These are phyloP conservation scores for Lycodopsis pacificus DNA, from an alignment of 2,797 vertebrate species.

Conservation along the genomic window DNA sequence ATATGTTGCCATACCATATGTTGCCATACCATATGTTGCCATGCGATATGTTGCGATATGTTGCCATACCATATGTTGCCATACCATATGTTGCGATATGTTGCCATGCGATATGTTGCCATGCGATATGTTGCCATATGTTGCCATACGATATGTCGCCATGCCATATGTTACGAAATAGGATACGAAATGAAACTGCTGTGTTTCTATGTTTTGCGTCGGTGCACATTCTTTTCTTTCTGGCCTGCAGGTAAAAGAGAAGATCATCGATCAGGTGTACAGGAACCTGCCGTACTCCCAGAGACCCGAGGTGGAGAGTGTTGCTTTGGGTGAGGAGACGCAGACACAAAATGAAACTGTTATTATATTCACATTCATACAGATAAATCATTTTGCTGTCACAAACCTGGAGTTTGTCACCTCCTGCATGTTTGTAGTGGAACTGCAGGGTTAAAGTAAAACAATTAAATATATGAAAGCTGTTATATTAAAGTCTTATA, in stretches of 20 bases:
- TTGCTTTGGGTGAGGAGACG: conserved; percentile 89
- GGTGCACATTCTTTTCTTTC: fast-evolving
- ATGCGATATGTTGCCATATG: too few species aligned
- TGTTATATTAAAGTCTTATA: too few species aligned
- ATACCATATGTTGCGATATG: neutral
- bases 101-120: neutral
- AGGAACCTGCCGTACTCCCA: conserved; percentile 93
- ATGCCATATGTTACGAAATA: too few species aligned
- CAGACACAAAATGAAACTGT: neutral
- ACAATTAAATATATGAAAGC: too few species aligned
- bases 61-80: too few species aligned
- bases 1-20: too few species aligned
- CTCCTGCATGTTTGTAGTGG: neutral
- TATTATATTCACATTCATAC: neutral
- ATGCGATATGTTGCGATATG: too few species aligned
- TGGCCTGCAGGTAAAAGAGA: conserved; percentile 90
- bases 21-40: too few species aligned
- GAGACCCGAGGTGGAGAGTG: conserved; percentile 93
- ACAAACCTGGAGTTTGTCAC: neutral
- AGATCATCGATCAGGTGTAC: conserved; percentile 98
- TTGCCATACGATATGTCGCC: too few species aligned
- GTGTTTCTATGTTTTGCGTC: neutral
- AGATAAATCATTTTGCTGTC: neutral
- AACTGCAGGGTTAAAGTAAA: neutral
- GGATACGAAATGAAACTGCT: too few species aligned